phyloP scores from a whole-genome alignment of 2,888 invertebrate genomes.

The Abrostola triplasia region DNA sequence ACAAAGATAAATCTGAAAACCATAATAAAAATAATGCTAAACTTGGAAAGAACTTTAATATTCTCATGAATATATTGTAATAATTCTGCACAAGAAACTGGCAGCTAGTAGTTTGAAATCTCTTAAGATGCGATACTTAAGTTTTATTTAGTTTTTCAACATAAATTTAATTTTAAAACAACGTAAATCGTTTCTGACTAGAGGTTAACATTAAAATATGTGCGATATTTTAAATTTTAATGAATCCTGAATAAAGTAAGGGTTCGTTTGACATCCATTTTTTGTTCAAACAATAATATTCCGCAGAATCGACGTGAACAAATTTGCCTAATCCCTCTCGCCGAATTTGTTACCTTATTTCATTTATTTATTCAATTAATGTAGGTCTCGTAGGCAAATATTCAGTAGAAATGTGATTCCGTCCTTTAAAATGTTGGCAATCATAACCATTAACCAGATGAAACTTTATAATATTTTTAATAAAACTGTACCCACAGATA shows the following conservation, averaged over 20 bases:
- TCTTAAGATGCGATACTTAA: neutral
- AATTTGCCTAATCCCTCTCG: constrained; percentile 39
- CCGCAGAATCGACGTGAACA: constrained; percentile 33
- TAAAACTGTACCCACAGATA: no score
- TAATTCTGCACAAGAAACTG: neutral
- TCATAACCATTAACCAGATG: constrained; percentile 4
- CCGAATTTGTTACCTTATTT: constrained; percentile 26
- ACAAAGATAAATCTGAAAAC: neutral
- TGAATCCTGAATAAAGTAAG: constrained; percentile 14
- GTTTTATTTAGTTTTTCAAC: neutral
- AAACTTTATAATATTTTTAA: constrained; percentile 5
- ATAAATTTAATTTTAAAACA: neutral
- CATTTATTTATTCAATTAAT: constrained; percentile 47
- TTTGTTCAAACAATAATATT: constrained; percentile 38
- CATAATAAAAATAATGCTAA: neutral
- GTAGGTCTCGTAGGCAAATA: constrained; percentile 34
- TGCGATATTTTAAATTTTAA: constrained; percentile 1
- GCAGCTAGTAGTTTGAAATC: neutral
- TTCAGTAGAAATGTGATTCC: constrained; percentile 22
- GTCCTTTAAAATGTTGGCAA: constrained; percentile 31
- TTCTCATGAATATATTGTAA: neutral
- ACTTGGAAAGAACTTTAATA: neutral
- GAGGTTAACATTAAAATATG: no score
- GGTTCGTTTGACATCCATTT: constrained; percentile 31
- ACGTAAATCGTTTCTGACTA: neutral